Evolutionary conservation across 2,888 invertebrate species (phyloP).

Genomic region (Sinopyrophorus schimmeli): DNA sequence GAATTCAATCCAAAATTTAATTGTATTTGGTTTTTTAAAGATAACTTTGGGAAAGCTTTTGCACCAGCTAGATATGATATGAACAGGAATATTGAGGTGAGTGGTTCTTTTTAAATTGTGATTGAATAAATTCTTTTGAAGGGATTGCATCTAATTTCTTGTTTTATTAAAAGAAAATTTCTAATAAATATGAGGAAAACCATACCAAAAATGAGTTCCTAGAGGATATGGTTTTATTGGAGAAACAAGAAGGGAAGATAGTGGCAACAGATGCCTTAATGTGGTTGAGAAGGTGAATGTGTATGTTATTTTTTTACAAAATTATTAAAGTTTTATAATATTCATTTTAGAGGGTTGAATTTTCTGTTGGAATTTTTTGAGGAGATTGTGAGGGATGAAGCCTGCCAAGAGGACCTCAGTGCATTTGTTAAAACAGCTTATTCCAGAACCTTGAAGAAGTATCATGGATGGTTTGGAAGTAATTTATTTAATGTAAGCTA

Average conservation of each 20-base stretch:
- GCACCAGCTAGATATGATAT: slow-evolving; percentile 72
- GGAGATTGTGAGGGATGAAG: slow-evolving; percentile 55
- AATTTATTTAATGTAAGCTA: slow-evolving; percentile 17
- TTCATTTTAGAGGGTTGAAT: slow-evolving; percentile 59
- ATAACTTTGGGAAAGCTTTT: slow-evolving; percentile 67
- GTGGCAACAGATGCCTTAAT: slow-evolving; percentile 64
- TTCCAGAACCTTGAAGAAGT: slow-evolving; percentile 66
- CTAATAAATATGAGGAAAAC: slow-evolving; percentile 58
- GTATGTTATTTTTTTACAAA: too few species aligned
- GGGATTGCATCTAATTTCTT: slow-evolving; percentile 1
- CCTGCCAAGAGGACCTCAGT: slow-evolving; percentile 61
- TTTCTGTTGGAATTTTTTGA: slow-evolving; percentile 63
- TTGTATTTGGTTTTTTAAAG: neutral
- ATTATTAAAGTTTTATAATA: neutral
- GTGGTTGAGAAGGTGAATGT: slow-evolving; percentile 69
- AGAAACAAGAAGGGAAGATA: slow-evolving; percentile 57
- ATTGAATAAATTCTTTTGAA: neutral
- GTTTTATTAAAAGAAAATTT: slow-evolving; percentile 69
- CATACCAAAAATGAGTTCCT: slow-evolving; percentile 60
- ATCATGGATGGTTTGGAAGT: slow-evolving; percentile 69
- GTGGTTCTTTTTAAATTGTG: slow-evolving; percentile 34
- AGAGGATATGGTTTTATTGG: slow-evolving; percentile 66
- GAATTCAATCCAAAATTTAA: neutral
- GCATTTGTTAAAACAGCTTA: slow-evolving; percentile 66
- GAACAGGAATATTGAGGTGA: slow-evolving; percentile 72